phyloP scores from a whole-genome alignment of 2,888 invertebrate species.

The Sarcophaga carnaria region DNA sequence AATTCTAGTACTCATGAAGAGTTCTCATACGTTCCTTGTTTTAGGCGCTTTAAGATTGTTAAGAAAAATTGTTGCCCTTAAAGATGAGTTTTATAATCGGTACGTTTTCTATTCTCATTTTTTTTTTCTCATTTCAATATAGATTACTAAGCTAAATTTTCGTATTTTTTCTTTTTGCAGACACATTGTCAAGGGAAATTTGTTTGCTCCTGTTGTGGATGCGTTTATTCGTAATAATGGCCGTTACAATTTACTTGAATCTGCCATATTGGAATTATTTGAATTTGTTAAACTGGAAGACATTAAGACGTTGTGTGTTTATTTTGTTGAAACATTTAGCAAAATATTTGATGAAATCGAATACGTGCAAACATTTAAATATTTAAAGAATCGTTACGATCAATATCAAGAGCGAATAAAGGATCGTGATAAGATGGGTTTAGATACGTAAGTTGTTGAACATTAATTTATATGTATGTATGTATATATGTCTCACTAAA shows the following conservation, averaged over 20 bases:
- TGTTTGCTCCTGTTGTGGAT: conserved; percentile 97
- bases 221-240: conserved; percentile 98
- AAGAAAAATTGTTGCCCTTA: conserved; percentile 97
- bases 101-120: conserved; percentile 68
- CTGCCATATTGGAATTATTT: conserved; percentile 99
- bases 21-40: conserved; percentile 98
- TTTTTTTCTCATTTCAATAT: not conserved
- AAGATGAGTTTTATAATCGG: conserved; percentile 98
- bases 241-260: conserved; percentile 99
- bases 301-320: conserved; percentile 93
- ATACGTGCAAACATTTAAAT: conserved; percentile 99
- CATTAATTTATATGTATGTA: not conserved
- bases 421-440: conserved; percentile 89
- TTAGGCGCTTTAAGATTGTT: conserved; percentile 97
- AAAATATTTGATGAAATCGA: conserved; percentile 96
- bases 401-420: conserved; percentile 95
- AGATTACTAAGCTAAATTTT: not conserved
- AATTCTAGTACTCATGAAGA: conserved; percentile 97
- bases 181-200: conserved; percentile 96
- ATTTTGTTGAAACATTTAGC: conserved; percentile 98
- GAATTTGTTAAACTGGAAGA: conserved; percentile 98
- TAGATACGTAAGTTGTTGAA: conserved; percentile 84
- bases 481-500: not conserved
- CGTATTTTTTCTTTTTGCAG: conserved; percentile 80
- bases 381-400: conserved; percentile 92